Conservation (phyloP, 2,888 invertebrate genomes). For the Drosophila borborema region DNA sequence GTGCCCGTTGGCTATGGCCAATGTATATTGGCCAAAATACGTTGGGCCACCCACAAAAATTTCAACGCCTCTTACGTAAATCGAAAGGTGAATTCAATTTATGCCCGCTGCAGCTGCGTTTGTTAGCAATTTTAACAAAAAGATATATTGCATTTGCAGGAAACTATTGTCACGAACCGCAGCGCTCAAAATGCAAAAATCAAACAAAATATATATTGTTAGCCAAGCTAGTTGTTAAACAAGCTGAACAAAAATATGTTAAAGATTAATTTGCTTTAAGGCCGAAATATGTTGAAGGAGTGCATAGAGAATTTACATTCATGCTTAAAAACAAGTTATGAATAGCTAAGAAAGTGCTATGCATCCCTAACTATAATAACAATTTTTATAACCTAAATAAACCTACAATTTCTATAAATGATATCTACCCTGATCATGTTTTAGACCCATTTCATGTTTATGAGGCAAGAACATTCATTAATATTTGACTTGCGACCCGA, state of each 20-base stretch:
- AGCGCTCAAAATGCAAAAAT: neutral
- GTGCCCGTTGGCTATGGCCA: conserved; percentile 30
- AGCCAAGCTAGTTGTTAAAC: neutral
- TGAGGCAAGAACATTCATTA: conserved; percentile 7
- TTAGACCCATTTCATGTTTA: conserved; percentile 45
- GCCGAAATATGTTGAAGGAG: neutral
- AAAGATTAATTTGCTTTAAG: neutral
- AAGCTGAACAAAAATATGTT: neutral
- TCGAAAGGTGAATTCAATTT: conserved; percentile 17
- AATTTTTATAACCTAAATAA: no score
- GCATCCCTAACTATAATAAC: neutral
- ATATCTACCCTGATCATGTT: conserved; percentile 11
- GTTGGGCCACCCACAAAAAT: conserved; percentile 53
- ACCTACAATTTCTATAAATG: conserved; percentile 13
- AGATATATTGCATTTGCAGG: conserved; percentile 3
- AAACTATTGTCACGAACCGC: neutral
- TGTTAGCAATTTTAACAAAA: conserved; percentile 1
- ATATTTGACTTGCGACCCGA: neutral
- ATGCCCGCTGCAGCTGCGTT: conserved; percentile 7
- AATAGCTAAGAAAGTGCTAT: no score
- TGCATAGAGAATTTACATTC: neutral
- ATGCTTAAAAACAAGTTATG: no score
- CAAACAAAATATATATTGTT: conserved; percentile 6
- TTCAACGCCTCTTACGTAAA: conserved; percentile 45
- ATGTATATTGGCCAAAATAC: neutral